Conservation (phyloP, 2,797 vertebrate genomes). For the Odontamblyopus rebecca region DNA sequence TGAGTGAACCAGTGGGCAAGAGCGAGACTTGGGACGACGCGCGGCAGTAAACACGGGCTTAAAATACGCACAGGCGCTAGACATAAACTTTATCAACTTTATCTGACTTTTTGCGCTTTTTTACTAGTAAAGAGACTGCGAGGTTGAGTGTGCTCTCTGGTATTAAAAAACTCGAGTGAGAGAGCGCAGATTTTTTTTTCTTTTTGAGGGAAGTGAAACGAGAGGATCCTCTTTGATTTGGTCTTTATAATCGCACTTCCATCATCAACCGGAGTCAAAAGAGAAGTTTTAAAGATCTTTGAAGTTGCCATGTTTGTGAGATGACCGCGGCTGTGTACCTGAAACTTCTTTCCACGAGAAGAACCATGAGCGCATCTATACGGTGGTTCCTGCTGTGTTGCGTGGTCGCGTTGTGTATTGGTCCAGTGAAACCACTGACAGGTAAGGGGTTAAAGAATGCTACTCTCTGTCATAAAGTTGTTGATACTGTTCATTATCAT, state of each 20-base stretch:
- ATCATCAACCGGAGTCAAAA: constrained; percentile 4
- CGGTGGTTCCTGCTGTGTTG: constrained; percentile 22
- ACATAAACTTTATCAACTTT: constrained; percentile 36
- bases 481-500: constrained; percentile 8
- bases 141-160: not conserved
- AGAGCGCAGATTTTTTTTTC: not conserved
- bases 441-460: constrained; percentile 49
- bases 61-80: constrained; percentile 33
- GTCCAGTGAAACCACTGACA: constrained; percentile 46
- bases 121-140: not conserved
- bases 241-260: constrained; percentile 26
- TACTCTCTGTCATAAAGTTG: not conserved
- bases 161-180: constrained; percentile 18
- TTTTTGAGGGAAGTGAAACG: constrained; percentile 40
- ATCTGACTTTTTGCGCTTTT: constrained; percentile 10
- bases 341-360: not conserved
- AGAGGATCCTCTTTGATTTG: not conserved
- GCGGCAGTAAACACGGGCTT: constrained; percentile 33
- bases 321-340: constrained; percentile 14
- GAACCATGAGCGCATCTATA: constrained; percentile 32
- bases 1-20: constrained; percentile 51
- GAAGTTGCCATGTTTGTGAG: constrained; percentile 51
- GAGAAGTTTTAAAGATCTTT: not conserved
- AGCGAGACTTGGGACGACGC: constrained; percentile 31
- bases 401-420: not conserved